A percentile compares a stretch with the other conserved stretches of the same genome.
Evolutionary conservation across 2,113 vertebrate species (phyloP).

Genomic region (Nycticorax nycticorax): DNA sequence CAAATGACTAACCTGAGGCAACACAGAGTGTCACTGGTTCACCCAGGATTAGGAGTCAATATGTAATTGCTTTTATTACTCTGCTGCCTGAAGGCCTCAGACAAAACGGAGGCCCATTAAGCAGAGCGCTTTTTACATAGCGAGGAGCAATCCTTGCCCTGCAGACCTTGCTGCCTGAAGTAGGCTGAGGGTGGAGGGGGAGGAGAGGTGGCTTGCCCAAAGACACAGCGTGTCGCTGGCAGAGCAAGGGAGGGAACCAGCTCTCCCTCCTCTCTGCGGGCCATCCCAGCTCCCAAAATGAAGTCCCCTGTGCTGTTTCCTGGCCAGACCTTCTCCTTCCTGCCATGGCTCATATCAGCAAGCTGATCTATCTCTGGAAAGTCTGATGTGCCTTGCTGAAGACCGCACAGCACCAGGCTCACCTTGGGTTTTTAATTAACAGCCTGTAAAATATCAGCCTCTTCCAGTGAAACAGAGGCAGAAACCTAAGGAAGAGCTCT

Average conservation of each 20-base stretch:
- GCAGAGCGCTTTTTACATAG: neutral
- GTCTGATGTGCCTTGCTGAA: neutral
- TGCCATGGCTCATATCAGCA: neutral
- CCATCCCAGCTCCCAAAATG: neutral
- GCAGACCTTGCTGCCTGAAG: slow-evolving; percentile 37
- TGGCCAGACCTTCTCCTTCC: neutral
- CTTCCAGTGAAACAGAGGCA: neutral
- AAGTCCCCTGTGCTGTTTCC: neutral
- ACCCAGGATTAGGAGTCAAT: slow-evolving; percentile 51
- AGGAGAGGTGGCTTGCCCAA: slow-evolving; percentile 22
- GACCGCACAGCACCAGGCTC: neutral
- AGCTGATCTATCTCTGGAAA: neutral
- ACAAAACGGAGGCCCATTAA: slow-evolving; percentile 40
- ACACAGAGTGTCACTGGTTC: neutral
- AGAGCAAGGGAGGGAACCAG: neutral
- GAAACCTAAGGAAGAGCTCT: neutral
- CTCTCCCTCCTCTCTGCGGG: neutral
- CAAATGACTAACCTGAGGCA: slow-evolving; percentile 42
- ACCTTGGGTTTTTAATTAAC: neutral
- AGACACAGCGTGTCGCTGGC: fast-evolving
- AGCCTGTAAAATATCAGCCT: neutral
- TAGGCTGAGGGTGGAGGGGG: slow-evolving; percentile 44
- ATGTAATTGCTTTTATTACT: slow-evolving; percentile 60
- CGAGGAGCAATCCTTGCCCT: slow-evolving; percentile 50
- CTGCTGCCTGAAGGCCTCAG: slow-evolving; percentile 50